These are phyloP conservation scores for Lepidurus packardi DNA, from an alignment of 1,140 invertebrate species.

Conservation along the genomic window DNA sequence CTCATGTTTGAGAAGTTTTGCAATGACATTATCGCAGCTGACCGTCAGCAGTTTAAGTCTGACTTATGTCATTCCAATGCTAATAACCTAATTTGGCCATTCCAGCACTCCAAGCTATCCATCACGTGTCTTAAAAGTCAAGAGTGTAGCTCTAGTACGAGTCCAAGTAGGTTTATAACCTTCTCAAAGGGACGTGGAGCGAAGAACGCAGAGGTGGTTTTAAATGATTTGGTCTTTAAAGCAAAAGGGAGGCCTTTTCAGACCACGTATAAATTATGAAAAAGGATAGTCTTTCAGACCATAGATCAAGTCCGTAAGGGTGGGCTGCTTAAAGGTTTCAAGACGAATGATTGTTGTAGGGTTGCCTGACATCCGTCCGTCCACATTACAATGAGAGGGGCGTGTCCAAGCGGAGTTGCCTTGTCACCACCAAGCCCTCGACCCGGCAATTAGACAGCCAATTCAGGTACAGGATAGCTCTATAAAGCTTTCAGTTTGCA, in stretches of 20 bases:
- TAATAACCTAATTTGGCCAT: conserved; percentile 9
- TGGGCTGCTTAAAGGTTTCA: neutral
- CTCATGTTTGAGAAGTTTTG: no score
- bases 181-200: neutral
- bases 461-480: conserved; percentile 10
- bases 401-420: neutral
- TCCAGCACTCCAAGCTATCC: neutral
- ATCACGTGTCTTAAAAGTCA: neutral
- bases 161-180: neutral
- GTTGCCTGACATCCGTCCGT: neutral
- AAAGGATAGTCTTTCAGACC: neutral
- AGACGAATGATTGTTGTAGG: neutral
- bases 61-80: neutral
- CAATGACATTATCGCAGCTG: no score
- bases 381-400: conserved; percentile 5
- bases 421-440: conserved; percentile 13
- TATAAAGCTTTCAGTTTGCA: neutral
- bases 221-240: neutral
- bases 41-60: no score
- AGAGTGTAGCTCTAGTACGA: neutral
- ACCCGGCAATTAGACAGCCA: conserved; percentile 20
- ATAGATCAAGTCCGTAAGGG: conserved; percentile 19
- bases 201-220: neutral
- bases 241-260: neutral
- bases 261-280: neutral